phyloP scores from a whole-genome alignment of 2,797 vertebrate species.

The Parambassis ranga region DNA sequence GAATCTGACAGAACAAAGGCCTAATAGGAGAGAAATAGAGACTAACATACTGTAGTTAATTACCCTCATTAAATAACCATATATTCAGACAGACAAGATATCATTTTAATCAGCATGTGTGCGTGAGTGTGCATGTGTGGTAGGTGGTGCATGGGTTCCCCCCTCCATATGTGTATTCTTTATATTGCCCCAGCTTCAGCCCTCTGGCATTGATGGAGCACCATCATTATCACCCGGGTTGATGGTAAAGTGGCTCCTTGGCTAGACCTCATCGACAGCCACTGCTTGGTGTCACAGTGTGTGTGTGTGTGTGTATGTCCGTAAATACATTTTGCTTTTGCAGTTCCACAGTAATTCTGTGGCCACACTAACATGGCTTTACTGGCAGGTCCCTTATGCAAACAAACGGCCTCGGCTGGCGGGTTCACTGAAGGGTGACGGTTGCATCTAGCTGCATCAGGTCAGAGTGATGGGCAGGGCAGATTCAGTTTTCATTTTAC shows the following conservation, averaged over 20 bases:
- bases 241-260: conserved; percentile 64
- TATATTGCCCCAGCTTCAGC: conserved; percentile 44
- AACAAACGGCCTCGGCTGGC: conserved; percentile 70
- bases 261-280: conserved; percentile 45
- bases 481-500: conserved; percentile 48
- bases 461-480: conserved; percentile 37
- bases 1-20: conserved; percentile 11
- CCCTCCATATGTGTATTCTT: conserved; percentile 19
- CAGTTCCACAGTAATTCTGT: conserved; percentile 40
- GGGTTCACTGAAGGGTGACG: conserved; percentile 68
- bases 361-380: conserved; percentile 57
- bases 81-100: conserved; percentile 48
- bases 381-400: conserved; percentile 70
- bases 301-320: conserved; percentile 6
- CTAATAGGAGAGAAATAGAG: conserved; percentile 47
- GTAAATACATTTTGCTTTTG: conserved; percentile 39
- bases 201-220: conserved; percentile 69
- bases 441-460: conserved; percentile 63
- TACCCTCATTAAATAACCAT: conserved; percentile 63
- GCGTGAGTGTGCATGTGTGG: conserved; percentile 4
- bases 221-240: conserved; percentile 69
- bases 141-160: neutral
- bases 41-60: conserved; percentile 52
- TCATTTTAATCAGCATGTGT: conserved; percentile 37
- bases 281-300: conserved; percentile 42